phyloP scores from a whole-genome alignment of 2,113 vertebrate genomes.

The Hiodon tergisus region DNA sequence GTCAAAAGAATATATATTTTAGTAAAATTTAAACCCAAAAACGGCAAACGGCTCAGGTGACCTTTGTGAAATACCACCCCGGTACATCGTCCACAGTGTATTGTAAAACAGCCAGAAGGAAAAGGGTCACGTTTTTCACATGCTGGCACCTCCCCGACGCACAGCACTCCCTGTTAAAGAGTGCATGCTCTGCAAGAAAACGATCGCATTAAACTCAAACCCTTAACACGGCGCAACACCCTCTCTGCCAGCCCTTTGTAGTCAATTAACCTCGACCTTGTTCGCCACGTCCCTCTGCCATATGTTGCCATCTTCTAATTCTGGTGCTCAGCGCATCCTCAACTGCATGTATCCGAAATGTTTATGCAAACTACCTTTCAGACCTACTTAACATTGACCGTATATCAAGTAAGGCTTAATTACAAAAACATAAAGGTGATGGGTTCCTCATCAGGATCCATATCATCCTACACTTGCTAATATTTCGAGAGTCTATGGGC shows the following conservation, averaged over 20 bases:
- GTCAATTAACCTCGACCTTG: slow-evolving; percentile 10
- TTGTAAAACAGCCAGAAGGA: not conserved
- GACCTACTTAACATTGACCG: too few species aligned
- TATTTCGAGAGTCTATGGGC: too few species aligned
- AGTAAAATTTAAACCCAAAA: too few species aligned
- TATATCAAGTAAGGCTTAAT: too few species aligned
- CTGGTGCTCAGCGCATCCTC: not conserved
- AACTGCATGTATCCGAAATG: not conserved
- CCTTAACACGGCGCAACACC: not conserved
- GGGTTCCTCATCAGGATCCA: not conserved
- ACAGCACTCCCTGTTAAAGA: not conserved
- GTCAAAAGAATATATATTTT: too few species aligned
- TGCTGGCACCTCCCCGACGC: not conserved
- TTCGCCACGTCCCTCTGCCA: not conserved
- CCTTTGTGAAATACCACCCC: not conserved
- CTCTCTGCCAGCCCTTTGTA: slow-evolving; percentile 1
- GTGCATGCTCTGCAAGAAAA: not conserved
- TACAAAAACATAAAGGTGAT: too few species aligned
- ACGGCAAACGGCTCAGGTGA: not conserved
- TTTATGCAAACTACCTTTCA: too few species aligned
- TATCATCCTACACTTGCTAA: too few species aligned
- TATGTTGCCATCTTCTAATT: too few species aligned
- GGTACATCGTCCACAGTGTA: not conserved
- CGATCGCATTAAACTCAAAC: not conserved
- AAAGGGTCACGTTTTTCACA: not conserved